Evolutionary conservation across 2,113 vertebrate genomes (phyloP).

Genomic region (Dasyurus viverrinus): DNA sequence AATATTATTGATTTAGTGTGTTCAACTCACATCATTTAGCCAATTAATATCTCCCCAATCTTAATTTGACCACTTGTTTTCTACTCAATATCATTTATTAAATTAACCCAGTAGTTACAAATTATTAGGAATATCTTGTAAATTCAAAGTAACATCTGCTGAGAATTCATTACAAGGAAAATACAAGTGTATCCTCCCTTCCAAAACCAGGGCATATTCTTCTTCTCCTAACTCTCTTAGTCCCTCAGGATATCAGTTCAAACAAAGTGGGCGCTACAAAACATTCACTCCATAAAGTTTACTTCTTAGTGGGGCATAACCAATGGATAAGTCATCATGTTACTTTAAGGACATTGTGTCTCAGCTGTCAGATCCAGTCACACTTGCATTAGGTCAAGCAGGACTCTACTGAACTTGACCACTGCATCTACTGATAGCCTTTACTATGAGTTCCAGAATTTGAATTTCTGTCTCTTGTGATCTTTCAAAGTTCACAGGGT

Average conservation of each 20-base stretch:
- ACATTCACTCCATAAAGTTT: background rate
- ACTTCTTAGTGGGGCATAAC: background rate
- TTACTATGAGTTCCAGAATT: background rate
- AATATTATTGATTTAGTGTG: background rate
- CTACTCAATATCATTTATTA: background rate
- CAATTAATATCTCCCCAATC: background rate
- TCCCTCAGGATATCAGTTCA: background rate
- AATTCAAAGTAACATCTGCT: background rate
- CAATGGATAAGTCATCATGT: background rate
- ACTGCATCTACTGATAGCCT: background rate
- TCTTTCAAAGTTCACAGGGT: background rate
- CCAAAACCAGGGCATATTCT: background rate
- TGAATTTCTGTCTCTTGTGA: background rate
- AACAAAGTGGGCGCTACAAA: background rate
- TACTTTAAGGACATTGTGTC: too few relatives aligned
- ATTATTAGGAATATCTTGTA: background rate
- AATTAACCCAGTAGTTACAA: background rate
- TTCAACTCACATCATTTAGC: background rate
- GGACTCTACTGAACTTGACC: too few relatives aligned
- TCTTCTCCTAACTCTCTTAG: background rate
- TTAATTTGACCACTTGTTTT: background rate
- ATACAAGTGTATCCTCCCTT: background rate
- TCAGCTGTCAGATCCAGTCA: too few relatives aligned
- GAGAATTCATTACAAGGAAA: background rate
- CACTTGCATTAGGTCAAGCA: too few relatives aligned